Evolutionary conservation across 1,140 invertebrate species (phyloP), one percentile per base, ranked within the genome.

Genomic region (Schlechtendalia chinensis): DNA sequence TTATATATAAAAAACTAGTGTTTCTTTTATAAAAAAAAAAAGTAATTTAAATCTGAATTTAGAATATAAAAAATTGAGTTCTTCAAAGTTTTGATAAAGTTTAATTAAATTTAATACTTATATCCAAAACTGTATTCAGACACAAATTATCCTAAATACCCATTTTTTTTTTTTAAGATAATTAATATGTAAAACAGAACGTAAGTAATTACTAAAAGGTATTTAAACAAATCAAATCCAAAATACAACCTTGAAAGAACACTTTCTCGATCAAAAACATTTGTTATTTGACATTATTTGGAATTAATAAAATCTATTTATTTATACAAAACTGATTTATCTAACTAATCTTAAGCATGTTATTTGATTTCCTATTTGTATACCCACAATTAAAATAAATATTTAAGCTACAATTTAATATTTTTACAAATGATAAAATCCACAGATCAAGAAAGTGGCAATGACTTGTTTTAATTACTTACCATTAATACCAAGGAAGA

Each of bases 401-500:
- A 27, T 27, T 61, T 32, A 61, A n/a, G 29, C 3, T 11, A 32
- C 19, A 65, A n/a, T 14, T 14, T 22, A n/a, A 67, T 22, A 54
- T 54, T 16, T 54, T 19, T 54, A 54, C 53, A 19, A 54, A 17
- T 50, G 22, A 50, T 69, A 69, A 69, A 53, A 54, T 53, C 10
- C 29, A 1, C 14, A 59, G 54, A 50, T 77, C 32, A 54, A 77
- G 72, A 75, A 75, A 75, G n/a, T 75, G 29, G 10, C 53, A 32
- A 58, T 39, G n/a, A 58, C 53, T 56, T 77, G 54, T 77, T 59
- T 45, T 77, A 77, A 77, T 29, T 79, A 79, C 75, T 79, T 63
- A 79, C 75, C 75, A 79, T 47, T 27, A 47, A 50, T 79, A 61
- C 29, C n/a, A 59, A 45, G 29, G 16, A 77, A 77, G 14, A 22